These are phyloP conservation scores for Lasiurus borealis DNA, from an alignment of 2,113 vertebrate genomes.

Conservation along the genomic window DNA sequence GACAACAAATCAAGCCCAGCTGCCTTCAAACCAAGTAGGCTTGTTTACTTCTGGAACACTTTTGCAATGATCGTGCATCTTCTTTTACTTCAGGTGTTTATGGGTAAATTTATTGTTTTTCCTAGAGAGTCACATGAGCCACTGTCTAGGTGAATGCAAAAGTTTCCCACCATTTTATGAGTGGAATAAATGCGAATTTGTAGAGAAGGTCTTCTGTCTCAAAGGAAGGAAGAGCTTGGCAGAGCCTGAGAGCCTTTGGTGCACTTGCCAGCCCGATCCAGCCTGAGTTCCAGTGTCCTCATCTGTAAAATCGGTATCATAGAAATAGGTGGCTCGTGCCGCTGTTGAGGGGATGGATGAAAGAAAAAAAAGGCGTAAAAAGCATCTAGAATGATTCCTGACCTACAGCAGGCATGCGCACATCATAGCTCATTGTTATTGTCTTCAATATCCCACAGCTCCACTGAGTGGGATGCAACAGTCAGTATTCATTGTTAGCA, in stretches of 20 bases:
- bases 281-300: background rate
- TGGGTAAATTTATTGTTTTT: background rate
- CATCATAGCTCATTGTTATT: background rate
- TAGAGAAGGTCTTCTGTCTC: background rate
- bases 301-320: background rate
- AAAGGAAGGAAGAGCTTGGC: background rate
- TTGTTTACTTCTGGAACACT: conserved; percentile 6
- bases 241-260: background rate
- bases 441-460: background rate
- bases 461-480: rapidly evolving
- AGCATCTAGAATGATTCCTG: background rate
- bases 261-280: background rate
- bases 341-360: background rate
- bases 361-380: background rate
- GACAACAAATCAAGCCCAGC: background rate
- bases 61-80: background rate
- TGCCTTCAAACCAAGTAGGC: background rate
- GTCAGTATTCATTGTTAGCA: background rate
- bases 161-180: background rate
- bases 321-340: background rate
- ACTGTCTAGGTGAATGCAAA: background rate
- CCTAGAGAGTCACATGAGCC: background rate
- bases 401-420: rapidly evolving
- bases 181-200: background rate
- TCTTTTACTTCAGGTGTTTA: conserved; percentile 1